phyloP scores from a whole-genome alignment of 2,113 vertebrate genomes.

The Rhagologus leucostigma region DNA sequence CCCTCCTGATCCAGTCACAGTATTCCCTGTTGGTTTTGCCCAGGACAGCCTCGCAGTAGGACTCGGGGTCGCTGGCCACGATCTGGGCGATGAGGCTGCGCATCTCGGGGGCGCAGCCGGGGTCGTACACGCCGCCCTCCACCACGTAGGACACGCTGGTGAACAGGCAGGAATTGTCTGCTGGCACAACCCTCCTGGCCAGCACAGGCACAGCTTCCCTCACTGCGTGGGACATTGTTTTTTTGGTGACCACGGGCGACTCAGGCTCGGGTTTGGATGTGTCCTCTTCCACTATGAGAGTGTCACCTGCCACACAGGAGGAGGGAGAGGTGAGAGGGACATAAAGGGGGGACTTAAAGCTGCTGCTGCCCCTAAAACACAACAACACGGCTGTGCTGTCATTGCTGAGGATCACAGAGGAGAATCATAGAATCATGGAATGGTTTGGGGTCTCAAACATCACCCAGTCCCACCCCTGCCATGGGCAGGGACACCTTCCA shows the following conservation, averaged over 20 bases:
- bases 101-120: constrained; percentile 88
- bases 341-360: fast-evolving
- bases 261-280: constrained; percentile 76
- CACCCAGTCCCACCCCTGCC: not conserved
- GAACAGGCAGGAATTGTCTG: constrained; percentile 98
- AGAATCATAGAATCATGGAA: not conserved
- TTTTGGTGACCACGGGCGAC: constrained; percentile 69
- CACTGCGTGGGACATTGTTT: constrained; percentile 29
- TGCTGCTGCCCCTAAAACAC: not conserved
- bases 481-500: not conserved
- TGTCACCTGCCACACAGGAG: constrained; percentile 82
- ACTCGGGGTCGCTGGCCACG: constrained; percentile 86
- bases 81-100: constrained; percentile 91
- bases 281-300: constrained; percentile 95
- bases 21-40: constrained; percentile 93
- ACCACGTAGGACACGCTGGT: constrained; percentile 94
- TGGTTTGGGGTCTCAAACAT: fast-evolving
- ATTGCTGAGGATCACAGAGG: not conserved
- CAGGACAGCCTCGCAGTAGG: constrained; percentile 90
- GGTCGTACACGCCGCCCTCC: constrained; percentile 90
- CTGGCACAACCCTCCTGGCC: constrained; percentile 83
- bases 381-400: fast-evolving
- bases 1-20: constrained; percentile 89
- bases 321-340: not conserved
- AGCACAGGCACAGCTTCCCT: constrained; percentile 77